Conservation (phyloP, 2,797 vertebrate genomes). For the Bryconaethiops microstoma region DNA sequence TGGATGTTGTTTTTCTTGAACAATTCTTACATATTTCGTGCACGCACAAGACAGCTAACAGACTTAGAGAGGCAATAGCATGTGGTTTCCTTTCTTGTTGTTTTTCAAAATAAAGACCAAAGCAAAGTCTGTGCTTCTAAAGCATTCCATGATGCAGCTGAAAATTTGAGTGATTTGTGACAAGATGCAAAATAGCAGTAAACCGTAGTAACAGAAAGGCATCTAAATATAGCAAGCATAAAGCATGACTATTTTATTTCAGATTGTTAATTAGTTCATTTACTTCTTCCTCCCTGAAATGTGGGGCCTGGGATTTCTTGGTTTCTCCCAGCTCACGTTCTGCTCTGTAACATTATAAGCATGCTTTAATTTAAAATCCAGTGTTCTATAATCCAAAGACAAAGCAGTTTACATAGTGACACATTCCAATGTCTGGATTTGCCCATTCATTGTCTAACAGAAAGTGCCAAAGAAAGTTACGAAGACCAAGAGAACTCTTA, state of each 20-base stretch:
- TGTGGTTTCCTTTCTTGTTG: no score
- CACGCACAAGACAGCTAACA: neutral
- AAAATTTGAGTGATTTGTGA: no score
- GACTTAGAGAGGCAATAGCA: no score
- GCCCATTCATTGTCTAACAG: constrained; percentile 68
- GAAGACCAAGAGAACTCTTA: constrained; percentile 87
- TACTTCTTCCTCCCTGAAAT: neutral
- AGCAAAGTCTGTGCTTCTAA: no score
- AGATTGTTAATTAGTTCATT: neutral
- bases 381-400: neutral
- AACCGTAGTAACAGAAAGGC: no score
- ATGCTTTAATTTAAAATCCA: neutral
- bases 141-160: no score
- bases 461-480: constrained; percentile 84
- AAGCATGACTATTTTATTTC: neutral
- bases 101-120: no score
- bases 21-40: neutral
- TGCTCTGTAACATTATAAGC: neutral
- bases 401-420: neutral
- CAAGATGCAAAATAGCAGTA: no score
- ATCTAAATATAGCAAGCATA: neutral
- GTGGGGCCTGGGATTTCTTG: neutral
- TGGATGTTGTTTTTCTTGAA: neutral
- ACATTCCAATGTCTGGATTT: neutral
- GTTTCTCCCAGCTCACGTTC: neutral